Conservation (phyloP, 2,113 vertebrate genomes). For the Eretmochelys imbricata region DNA sequence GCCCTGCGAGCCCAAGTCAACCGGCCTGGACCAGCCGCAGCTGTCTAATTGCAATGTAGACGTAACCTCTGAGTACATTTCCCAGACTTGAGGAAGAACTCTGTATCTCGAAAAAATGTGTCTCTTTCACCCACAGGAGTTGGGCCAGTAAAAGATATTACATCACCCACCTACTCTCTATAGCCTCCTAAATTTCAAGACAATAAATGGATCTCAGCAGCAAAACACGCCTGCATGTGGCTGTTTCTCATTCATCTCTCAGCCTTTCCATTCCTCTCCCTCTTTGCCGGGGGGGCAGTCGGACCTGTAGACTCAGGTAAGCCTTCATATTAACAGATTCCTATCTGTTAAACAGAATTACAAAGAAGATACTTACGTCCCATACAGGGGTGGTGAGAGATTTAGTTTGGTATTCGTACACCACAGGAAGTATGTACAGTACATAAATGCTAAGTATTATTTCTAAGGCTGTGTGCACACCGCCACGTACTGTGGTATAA, state of each 20-base stretch:
- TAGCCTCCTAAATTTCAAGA: neutral
- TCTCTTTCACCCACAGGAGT: neutral
- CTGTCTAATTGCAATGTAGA: neutral
- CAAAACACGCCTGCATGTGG: neutral
- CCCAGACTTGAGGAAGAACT: neutral
- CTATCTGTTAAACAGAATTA: neutral
- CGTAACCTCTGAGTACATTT: neutral
- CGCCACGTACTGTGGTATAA: no score
- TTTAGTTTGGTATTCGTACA: neutral
- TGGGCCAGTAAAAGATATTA: neutral
- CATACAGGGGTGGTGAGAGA: neutral
- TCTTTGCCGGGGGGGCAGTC: neutral
- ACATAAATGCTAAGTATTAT: neutral
- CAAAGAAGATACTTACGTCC: neutral
- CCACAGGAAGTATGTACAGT: rapidly evolving
- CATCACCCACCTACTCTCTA: neutral
- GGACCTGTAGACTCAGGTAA: no score
- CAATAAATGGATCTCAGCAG: neutral
- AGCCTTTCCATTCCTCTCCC: neutral
- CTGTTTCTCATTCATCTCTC: neutral
- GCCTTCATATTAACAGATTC: neutral
- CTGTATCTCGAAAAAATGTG: neutral
- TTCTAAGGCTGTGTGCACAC: neutral
- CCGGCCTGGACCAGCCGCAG: neutral
- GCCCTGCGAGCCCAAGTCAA: no score